Base-by-base conservation (phyloP, 2,888 invertebrate genomes). In the Mamestra brassicae region DNA sequence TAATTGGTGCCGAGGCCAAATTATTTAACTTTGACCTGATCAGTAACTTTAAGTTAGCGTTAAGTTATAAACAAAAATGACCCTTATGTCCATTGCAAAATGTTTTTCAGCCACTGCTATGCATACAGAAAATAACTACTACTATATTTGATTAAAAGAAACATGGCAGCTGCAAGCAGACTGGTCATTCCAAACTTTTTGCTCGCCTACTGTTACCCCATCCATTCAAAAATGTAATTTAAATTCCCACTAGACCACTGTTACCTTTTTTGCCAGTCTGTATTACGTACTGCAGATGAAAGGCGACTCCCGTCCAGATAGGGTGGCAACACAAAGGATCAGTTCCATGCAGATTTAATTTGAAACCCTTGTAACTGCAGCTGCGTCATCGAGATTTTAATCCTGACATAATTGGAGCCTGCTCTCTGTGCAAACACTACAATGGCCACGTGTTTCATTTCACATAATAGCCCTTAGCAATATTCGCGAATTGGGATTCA, bases 371-470 rank as follows among this genome's bases (percentile, higher is more conserved):
- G 36, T 50, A 57, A 36, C 67, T 57, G n/a, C 57, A 63, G 47
- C 67, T 57, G 36, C 65, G 8, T 34, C 7, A 34, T 52, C 63
- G 36, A 58, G 63, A 64, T 62, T 62, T 50, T 66, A 61, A 67
- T 57, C 66, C 67, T 3, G 47, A 54, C 2, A 38, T 54, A 58
- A 76, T 63, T 57, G 57, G 13, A 17, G 13, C 4, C 11, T 5
- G 60, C 15, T 26, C 47, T 72, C 62, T 74, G 10, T 74, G 17
- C 15, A 42, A 47, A 10, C 13, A 26, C 60, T 72, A 55, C 26
- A 72, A 54, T 47, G 38, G 13, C 4, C 65, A 76, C 55, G 67
- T 67, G 50, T 75, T n/a, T 17, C 45, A 17, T 54, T 57, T 52
- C 15, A 5, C 38, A 58, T 58, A 73, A 62, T 8, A 45, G 6